Percentiles rank a stretch among this genome's conserved stretches.
Evolutionary conservation across 2,113 vertebrate genomes (phyloP).

Genomic region (Sardina pilchardus): DNA sequence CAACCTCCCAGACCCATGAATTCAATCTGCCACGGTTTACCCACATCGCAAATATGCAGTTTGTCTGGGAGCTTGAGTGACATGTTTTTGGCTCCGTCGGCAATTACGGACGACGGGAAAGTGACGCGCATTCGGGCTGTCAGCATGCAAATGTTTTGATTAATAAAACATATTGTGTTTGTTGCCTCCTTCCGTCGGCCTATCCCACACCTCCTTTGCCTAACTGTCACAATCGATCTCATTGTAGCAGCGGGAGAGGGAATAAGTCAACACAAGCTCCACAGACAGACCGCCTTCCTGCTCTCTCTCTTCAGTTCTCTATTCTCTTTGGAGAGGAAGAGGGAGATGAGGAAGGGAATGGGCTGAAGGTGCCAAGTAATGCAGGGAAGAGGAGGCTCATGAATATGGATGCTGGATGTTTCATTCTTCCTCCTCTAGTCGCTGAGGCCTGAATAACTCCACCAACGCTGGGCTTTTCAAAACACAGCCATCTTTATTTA

Average conservation of each 20-base stretch:
- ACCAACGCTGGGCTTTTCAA: background rate
- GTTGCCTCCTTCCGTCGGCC: background rate
- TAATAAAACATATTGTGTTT: constrained; percentile 3
- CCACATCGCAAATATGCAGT: constrained; percentile 24
- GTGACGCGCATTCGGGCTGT: constrained; percentile 22
- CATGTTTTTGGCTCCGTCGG: constrained; percentile 25
- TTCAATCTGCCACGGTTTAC: constrained; percentile 30
- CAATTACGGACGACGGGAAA: constrained; percentile 23
- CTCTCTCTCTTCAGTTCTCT: background rate
- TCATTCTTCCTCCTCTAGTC: background rate
- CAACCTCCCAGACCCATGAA: constrained; percentile 23
- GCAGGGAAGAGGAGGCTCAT: background rate
- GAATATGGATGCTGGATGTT: background rate
- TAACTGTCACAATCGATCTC: constrained; percentile 14
- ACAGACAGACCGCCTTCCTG: background rate
- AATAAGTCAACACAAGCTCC: background rate
- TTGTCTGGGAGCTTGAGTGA: constrained; percentile 19
- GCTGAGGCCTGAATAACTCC: background rate
- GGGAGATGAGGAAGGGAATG: background rate
- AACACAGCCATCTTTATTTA: background rate
- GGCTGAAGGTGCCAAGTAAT: background rate
- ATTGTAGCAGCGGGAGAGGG: background rate
- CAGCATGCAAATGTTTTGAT: constrained; percentile 32
- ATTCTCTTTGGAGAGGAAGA: background rate
- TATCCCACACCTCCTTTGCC: constrained; percentile 8